Conservation (phyloP, 2,888 invertebrate species). For the Heliconius charithonia region DNA sequence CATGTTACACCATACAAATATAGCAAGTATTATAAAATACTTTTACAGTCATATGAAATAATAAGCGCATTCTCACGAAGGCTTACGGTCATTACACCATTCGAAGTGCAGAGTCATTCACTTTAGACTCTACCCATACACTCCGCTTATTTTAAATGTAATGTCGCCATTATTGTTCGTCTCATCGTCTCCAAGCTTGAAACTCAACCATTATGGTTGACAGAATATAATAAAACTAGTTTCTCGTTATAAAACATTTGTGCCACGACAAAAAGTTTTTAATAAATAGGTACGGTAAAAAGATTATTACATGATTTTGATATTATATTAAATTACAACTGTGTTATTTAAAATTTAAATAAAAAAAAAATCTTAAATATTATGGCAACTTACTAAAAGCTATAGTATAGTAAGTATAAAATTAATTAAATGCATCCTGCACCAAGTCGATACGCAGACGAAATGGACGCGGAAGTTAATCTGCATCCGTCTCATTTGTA, state of each 20-base stretch:
- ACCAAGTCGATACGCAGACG: slow-evolving; percentile 45
- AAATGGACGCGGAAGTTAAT: slow-evolving; percentile 51
- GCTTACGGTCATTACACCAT: slow-evolving; percentile 58
- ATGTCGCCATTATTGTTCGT: slow-evolving; percentile 23
- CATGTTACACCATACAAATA: background rate
- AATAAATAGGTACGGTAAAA: background rate
- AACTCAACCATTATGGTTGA: slow-evolving; percentile 15
- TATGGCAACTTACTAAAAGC: slow-evolving; percentile 2
- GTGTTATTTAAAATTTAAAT: background rate
- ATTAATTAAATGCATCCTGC: slow-evolving; percentile 60
- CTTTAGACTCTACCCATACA: slow-evolving; percentile 54
- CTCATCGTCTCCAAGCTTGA: slow-evolving; percentile 1
- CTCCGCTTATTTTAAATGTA: slow-evolving; percentile 19
- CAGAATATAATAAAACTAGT: slow-evolving; percentile 15
- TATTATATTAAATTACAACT: background rate
- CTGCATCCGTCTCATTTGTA: slow-evolving; percentile 55
- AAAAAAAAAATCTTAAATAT: background rate
- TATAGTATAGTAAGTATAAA: slow-evolving; percentile 55
- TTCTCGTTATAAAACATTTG: background rate
- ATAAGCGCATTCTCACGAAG: slow-evolving; percentile 33
- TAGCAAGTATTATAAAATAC: slow-evolving; percentile 31
- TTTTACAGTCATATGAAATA: slow-evolving; percentile 14
- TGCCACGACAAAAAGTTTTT: background rate
- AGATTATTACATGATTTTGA: background rate
- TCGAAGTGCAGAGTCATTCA: slow-evolving; percentile 66